Base-by-base conservation (phyloP, 1,140 invertebrate genomes). In the Hylaeus volcanicus region DNA sequence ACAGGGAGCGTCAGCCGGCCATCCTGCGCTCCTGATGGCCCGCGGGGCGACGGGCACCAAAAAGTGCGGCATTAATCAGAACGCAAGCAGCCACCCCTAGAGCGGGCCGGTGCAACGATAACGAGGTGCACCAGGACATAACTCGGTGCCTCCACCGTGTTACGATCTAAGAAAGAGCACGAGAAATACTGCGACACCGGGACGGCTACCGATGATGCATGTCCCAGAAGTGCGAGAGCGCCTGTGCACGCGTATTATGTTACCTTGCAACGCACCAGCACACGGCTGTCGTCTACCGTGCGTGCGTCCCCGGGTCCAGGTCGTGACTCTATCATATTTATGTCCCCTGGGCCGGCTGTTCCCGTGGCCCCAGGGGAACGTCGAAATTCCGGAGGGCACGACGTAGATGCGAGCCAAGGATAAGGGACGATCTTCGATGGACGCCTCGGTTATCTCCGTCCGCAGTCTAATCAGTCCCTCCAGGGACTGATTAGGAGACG, bases 201-300 rank as follows among this genome's bases (percentile, higher is more conserved):
- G 70, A 86, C 79, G 73, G 85, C 85, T 86, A 86, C 84, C 85
- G 85, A 86, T 86, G 84, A 86, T 86, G 84, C 84, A 86, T 83
- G 81, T 74, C 72, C 60, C 58, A 74, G 76, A 63, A 85, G 75
- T 83, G 84, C 70, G 66, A 56, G 81, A 80, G 79, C 61, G 72
- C 12, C 79, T 43, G 72, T 70, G 69, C 80, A 58, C 76, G 85
- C 76, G 81, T 86, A 86, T 86, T 86, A 86, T 86, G 84, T 86
- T 86, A 86, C 84, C 79, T 51, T 65, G 77, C 77, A n/a, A 73
- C 71, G 55, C 78, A 66, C 72, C 71, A 39, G 3, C 11, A 64
- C 39, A n/a, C 41, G 69, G 37, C 56, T 39, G 69, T 63, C 72
- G 81, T 78, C 58, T 56, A 60, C 74, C 80, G 72, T 77, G 75